These are phyloP conservation scores for Pantala flavescens DNA, from an alignment of 1,140 invertebrate genomes.

Conservation along the genomic window DNA sequence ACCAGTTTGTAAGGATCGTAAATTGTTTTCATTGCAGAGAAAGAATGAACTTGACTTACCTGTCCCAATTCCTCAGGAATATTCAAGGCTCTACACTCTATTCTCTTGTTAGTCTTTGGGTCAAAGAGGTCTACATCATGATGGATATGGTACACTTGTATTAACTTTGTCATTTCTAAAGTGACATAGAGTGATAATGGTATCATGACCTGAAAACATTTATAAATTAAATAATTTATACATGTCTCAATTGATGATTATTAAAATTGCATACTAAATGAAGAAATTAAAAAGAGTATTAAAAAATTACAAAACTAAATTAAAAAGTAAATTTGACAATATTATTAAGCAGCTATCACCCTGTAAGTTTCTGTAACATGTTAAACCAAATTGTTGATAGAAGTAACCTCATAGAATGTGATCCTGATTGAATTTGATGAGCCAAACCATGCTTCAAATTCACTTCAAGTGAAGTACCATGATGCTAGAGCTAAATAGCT, in stretches of 20 bases:
- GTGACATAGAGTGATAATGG: slow-evolving; percentile 94
- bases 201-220: slow-evolving; percentile 84
- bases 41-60: slow-evolving; percentile 31
- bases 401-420: too few species aligned
- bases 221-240: background rate
- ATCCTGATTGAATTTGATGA: too few species aligned
- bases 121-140: slow-evolving; percentile 82
- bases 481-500: too few species aligned
- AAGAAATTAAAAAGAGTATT: background rate
- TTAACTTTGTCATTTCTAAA: slow-evolving; percentile 91
- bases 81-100: slow-evolving; percentile 92
- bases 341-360: too few species aligned
- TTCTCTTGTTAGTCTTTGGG: slow-evolving; percentile 64
- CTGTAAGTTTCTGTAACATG: too few species aligned
- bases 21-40: too few species aligned
- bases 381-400: too few species aligned
- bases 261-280: background rate
- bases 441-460: too few species aligned
- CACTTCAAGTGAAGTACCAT: too few species aligned
- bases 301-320: background rate
- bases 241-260: background rate
- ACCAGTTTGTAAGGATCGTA: too few species aligned
- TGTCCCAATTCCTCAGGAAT: slow-evolving; percentile 96
- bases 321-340: slow-evolving; percentile 13
- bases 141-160: slow-evolving; percentile 93